These are phyloP conservation scores for Ambastaia sidthimunki DNA, from an alignment of 2,797 vertebrate genomes.

Conservation along the genomic window DNA sequence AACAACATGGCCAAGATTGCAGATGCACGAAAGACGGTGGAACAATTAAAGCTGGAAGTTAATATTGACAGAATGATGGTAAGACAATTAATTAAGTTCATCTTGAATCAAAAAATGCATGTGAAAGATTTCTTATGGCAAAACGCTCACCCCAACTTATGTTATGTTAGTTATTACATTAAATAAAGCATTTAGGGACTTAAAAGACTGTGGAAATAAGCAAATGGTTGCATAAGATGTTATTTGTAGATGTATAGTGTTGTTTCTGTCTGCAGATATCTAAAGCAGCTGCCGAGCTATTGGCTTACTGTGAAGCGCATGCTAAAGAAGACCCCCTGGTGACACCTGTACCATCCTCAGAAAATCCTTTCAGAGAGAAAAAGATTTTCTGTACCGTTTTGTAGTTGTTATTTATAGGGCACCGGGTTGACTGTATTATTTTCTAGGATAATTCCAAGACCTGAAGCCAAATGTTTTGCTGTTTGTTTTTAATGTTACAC, in stretches of 20 bases:
- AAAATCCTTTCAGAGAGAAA: conserved; percentile 83
- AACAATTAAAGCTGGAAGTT: conserved; percentile 91
- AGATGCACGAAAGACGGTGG: conserved; percentile 89
- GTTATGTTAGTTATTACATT: no score
- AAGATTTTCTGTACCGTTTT: conserved; percentile 79
- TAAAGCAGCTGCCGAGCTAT: conserved; percentile 87
- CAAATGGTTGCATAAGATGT: not conserved
- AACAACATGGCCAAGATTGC: conserved; percentile 95
- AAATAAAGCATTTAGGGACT: no score
- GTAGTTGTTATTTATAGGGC: conserved; percentile 32
- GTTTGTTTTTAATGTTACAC: not conserved
- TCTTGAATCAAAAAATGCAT: no score
- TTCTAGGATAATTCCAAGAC: not conserved
- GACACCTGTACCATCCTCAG: conserved; percentile 72
- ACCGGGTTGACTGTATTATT: conserved; percentile 6
- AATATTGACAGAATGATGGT: conserved; percentile 95
- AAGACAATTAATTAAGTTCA: conserved; percentile 48
- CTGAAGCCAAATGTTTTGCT: not conserved
- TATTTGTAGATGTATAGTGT: conserved; percentile 3
- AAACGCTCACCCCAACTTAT: no score
- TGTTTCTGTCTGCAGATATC: conserved; percentile 77
- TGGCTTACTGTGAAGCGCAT: conserved; percentile 86
- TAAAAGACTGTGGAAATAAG: not conserved
- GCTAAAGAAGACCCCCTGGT: conserved; percentile 88
- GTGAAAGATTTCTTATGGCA: no score